Conservation (phyloP, 2,113 vertebrate genomes). For the Oriolus oriolus region DNA sequence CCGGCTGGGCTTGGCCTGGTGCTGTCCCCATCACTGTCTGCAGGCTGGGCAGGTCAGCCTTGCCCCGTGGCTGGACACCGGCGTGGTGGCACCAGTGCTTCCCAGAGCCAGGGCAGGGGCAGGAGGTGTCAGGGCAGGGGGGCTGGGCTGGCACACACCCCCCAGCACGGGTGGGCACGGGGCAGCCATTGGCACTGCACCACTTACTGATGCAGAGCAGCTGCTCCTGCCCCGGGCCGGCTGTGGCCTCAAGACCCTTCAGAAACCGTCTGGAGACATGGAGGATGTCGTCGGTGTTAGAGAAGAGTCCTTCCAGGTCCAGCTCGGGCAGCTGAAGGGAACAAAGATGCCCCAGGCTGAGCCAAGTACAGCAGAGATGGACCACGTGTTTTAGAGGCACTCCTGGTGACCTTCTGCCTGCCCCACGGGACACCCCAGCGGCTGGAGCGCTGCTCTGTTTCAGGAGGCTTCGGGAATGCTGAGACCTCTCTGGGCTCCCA, state of each 20-base stretch:
- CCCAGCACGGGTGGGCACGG: fast-evolving
- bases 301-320: slow-evolving; percentile 86
- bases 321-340: slow-evolving; percentile 77
- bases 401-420: not conserved
- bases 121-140: not conserved
- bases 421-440: fast-evolving
- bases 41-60: not conserved
- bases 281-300: slow-evolving; percentile 83
- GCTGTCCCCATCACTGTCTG: not conserved
- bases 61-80: fast-evolving
- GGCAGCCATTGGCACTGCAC: not conserved
- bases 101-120: not conserved
- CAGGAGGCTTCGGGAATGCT: not conserved
- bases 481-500: not conserved
- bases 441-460: not conserved
- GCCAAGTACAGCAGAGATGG: not conserved
- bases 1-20: not conserved
- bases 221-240: slow-evolving; percentile 67
- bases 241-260: slow-evolving; percentile 74
- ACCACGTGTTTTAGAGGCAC: fast-evolving
- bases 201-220: slow-evolving; percentile 82
- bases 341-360: not conserved
- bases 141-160: not conserved
- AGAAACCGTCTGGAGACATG: slow-evolving; percentile 79
- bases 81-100: not conserved